These are phyloP conservation scores for Carcina quercana DNA, from an alignment of 2,888 invertebrate species.

Conservation along the genomic window DNA sequence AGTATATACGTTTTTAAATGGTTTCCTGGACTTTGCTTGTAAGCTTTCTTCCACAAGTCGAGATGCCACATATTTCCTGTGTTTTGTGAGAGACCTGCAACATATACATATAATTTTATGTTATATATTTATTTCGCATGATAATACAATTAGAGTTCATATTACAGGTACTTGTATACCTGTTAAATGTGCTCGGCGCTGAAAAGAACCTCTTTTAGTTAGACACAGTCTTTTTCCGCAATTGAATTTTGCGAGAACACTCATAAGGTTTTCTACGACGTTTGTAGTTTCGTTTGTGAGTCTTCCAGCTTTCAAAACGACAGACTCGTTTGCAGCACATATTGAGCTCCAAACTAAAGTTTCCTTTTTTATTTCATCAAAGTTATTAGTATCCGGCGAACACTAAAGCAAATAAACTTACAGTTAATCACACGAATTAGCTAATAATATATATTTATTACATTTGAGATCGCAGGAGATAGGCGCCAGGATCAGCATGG, in stretches of 20 bases:
- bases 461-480: no score
- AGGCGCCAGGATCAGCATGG: no score
- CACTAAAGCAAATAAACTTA: no score
- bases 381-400: no score
- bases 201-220: neutral
- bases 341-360: neutral
- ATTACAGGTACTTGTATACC: neutral
- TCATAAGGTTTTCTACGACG: conserved; percentile 1
- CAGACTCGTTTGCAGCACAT: neutral
- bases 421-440: no score
- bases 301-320: neutral
- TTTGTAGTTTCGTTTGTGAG: conserved; percentile 1
- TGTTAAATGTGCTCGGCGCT: neutral
- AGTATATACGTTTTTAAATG: no score
- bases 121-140: neutral
- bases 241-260: neutral
- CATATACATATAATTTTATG: neutral
- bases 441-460: no score
- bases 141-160: neutral
- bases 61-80: neutral
- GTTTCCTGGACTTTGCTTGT: no score
- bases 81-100: neutral
- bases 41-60: no score
- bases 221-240: neutral
- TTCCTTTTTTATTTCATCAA: neutral